These are phyloP conservation scores for Lepidochitona cinerea DNA, from an alignment of 2,888 invertebrate species.

Conservation along the genomic window DNA sequence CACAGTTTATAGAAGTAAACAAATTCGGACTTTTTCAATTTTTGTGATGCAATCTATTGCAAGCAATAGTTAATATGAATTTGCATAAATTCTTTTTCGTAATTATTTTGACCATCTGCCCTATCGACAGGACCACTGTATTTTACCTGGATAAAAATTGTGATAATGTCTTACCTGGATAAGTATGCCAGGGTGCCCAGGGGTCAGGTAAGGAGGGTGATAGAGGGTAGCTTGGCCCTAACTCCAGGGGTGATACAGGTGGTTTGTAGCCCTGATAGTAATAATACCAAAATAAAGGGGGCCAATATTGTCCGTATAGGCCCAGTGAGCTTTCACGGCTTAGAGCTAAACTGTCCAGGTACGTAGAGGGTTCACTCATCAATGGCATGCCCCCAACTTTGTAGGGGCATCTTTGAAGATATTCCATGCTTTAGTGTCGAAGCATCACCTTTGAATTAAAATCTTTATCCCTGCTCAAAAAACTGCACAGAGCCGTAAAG, in stretches of 20 bases:
- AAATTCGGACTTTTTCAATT: no score
- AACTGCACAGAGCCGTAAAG: no score
- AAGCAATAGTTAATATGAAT: no score
- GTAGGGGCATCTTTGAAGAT: neutral
- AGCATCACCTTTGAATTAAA: no score
- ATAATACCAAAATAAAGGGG: neutral
- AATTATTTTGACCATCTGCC: no score
- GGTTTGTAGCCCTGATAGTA: neutral
- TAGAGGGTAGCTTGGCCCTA: neutral
- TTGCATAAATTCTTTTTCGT: no score
- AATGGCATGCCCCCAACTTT: neutral
- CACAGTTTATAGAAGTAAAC: no score
- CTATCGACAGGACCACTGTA: no score
- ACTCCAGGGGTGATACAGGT: neutral
- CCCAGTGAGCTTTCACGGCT: neutral
- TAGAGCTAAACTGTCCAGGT: neutral
- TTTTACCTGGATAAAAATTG: no score
- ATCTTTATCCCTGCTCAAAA: no score
- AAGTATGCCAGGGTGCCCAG: neutral
- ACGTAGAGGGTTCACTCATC: neutral
- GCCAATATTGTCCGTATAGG: neutral
- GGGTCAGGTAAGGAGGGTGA: neutral
- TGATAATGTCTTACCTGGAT: neutral
- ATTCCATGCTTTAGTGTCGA: neutral
- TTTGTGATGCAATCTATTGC: no score